Conservation (phyloP, 2,113 vertebrate species). For the Phalacrocorax pelagicus region DNA sequence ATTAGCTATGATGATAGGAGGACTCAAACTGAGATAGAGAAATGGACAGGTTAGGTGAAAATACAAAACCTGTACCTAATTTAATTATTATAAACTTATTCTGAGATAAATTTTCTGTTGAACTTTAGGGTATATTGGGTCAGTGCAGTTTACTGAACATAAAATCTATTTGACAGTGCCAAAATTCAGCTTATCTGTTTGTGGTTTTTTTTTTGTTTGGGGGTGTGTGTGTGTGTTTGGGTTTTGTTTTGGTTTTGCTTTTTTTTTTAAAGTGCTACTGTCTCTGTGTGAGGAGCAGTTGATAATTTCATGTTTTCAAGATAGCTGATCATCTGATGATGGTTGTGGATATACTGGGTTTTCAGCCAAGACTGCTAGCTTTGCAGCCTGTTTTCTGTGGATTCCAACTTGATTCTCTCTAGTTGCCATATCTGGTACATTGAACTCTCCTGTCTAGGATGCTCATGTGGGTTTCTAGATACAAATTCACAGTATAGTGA, state of each 20-base stretch:
- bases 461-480: background rate
- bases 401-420: background rate
- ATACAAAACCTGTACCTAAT: background rate
- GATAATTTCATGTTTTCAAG: background rate
- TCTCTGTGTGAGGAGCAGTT: background rate
- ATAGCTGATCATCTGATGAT: background rate
- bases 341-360: background rate
- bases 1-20: background rate
- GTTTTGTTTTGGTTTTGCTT: background rate
- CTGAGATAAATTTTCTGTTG: background rate
- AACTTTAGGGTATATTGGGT: background rate
- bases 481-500: background rate
- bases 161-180: background rate
- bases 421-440: rapidly evolving
- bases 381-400: background rate
- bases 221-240: too few relatives aligned
- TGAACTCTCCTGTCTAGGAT: background rate
- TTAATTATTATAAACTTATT: background rate
- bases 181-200: background rate
- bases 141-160: background rate
- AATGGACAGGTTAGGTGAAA: background rate
- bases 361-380: background rate
- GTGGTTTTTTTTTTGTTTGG: too few relatives aligned
- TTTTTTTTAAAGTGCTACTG: background rate
- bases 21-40: background rate